Conservation (phyloP, 2,113 vertebrate species). For the Aptenodytes forsteri region DNA sequence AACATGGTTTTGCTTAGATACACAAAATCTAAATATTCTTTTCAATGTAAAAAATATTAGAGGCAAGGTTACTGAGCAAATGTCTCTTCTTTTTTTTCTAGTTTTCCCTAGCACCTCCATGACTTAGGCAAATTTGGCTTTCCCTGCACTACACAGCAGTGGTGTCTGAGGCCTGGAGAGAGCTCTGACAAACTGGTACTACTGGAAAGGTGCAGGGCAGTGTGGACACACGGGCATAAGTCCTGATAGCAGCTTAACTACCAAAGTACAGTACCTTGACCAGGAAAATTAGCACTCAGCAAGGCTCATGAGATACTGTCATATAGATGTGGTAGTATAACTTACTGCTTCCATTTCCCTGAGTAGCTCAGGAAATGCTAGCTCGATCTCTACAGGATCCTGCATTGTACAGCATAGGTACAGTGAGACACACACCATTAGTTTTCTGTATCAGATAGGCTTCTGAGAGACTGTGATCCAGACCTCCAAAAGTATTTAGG, state of each 20-base stretch:
- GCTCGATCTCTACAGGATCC: not conserved
- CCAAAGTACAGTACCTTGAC: not conserved
- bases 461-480: not conserved
- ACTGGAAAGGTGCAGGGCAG: not conserved
- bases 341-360: not conserved
- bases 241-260: not conserved
- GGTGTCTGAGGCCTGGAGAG: not conserved
- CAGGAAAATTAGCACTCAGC: not conserved
- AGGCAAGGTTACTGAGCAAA: not conserved
- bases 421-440: not conserved
- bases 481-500: not conserved
- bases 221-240: not conserved
- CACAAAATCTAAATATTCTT: not conserved
- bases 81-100: not conserved
- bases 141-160: not conserved
- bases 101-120: not conserved
- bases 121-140: not conserved
- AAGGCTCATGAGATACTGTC: not conserved
- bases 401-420: not conserved
- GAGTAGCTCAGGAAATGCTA: not conserved
- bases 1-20: not conserved
- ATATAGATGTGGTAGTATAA: not conserved
- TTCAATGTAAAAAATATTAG: slow-evolving; percentile 29
- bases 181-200: not conserved
- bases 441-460: not conserved